These are phyloP conservation scores for Neodiprion pinetum DNA, from an alignment of 1,140 invertebrate species.

Conservation along the genomic window DNA sequence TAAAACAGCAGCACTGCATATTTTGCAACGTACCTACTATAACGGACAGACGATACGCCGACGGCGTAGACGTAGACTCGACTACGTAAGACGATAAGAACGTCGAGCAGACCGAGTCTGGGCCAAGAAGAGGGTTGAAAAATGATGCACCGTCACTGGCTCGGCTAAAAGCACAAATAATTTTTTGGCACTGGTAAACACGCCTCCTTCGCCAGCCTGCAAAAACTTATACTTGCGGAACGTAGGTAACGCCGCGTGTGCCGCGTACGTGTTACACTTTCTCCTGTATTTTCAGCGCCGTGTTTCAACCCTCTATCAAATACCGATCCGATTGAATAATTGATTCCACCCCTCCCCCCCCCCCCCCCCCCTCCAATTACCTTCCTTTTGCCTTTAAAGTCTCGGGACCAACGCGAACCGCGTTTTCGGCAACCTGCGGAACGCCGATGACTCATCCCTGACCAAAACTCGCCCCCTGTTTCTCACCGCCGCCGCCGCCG, in stretches of 20 bases:
- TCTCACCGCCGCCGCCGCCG: conserved; percentile 27
- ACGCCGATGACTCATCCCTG: too few species aligned
- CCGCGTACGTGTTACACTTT: conserved; percentile 8
- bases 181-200: conserved; percentile 34
- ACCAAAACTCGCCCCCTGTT: not conserved
- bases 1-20: too few species aligned
- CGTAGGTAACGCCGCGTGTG: conserved; percentile 13
- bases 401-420: too few species aligned
- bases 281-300: not conserved
- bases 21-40: too few species aligned
- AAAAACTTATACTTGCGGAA: conserved; percentile 20
- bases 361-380: too few species aligned
- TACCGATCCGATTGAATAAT: not conserved
- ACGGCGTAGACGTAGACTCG: conserved; percentile 31
- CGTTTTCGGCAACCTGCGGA: too few species aligned
- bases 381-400: too few species aligned
- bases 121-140: conserved; percentile 49
- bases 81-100: not conserved
- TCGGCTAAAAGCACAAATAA: conserved; percentile 48
- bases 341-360: not conserved
- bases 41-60: conserved; percentile 28
- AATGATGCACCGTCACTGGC: conserved; percentile 51
- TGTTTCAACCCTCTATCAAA: not conserved
- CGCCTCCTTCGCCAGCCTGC: conserved; percentile 25
- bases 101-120: conserved; percentile 24